phyloP scores from a whole-genome alignment of 2,797 vertebrate species.

The Gadopsis marmoratus region DNA sequence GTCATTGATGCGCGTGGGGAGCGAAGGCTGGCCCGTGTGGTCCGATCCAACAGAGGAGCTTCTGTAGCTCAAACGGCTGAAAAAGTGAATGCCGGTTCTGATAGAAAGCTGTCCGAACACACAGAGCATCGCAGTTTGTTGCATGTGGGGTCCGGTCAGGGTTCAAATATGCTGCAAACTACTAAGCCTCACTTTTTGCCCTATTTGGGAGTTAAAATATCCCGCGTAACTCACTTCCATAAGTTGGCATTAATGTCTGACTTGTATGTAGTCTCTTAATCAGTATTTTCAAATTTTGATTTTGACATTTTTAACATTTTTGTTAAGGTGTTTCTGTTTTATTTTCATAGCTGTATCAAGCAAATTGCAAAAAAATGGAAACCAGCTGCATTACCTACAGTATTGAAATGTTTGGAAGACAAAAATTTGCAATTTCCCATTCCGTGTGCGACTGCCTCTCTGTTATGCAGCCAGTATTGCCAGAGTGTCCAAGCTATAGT shows the following conservation, averaged over 20 bases:
- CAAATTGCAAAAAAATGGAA: background rate
- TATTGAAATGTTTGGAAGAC: background rate
- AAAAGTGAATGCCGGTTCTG: no score
- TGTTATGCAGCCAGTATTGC: conserved; percentile 21
- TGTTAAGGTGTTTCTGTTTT: background rate
- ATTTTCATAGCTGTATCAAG: background rate
- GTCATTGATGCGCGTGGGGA: no score
- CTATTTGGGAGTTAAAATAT: background rate
- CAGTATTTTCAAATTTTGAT: background rate
- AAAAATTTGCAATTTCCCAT: conserved; percentile 17
- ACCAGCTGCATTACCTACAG: background rate
- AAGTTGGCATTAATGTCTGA: background rate
- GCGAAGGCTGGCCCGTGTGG: no score
- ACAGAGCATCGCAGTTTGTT: no score
- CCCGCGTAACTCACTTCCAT: background rate
- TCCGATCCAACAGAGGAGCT: no score
- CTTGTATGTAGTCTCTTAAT: background rate
- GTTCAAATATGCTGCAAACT: no score
- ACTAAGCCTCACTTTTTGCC: no score
- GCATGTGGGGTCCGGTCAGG: no score
- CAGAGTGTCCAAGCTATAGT: conserved; percentile 8
- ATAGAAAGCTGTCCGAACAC: no score
- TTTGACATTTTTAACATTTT: background rate
- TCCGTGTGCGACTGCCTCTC: conserved; percentile 26
- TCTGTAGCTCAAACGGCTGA: no score